Evolutionary conservation across 2,797 vertebrate genomes (phyloP).

Genomic region (Hylomyscus alleni): DNA sequence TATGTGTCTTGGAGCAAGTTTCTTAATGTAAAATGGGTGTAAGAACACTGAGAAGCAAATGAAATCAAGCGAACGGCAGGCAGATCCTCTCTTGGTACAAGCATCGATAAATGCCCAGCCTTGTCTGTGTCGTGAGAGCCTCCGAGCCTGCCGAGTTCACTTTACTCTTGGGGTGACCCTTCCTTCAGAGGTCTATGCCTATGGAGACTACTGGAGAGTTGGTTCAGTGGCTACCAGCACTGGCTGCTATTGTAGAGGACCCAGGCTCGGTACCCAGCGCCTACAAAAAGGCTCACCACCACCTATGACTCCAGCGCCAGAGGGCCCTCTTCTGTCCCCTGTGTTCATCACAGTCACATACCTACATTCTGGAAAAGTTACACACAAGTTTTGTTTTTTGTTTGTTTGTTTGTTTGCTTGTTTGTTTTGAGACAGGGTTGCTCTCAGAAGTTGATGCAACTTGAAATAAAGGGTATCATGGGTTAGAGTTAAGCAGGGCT

Average conservation of each 20-base stretch:
- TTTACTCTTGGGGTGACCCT: background rate
- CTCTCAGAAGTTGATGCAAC: background rate
- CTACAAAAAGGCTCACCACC: too few species aligned
- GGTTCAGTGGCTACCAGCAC: background rate
- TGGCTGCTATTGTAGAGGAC: background rate
- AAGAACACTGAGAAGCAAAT: background rate
- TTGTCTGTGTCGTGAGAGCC: too few species aligned
- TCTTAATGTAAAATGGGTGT: background rate
- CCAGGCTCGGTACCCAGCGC: background rate
- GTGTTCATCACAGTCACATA: background rate
- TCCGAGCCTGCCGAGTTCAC: background rate
- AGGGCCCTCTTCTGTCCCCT: background rate
- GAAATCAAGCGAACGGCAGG: background rate
- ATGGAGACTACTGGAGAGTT: background rate
- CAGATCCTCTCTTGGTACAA: accelerated
- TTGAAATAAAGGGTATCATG: background rate
- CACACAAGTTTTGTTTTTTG: background rate
- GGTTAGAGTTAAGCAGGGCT: background rate
- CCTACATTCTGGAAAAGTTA: background rate
- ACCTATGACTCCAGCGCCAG: background rate
- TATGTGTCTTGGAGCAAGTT: background rate
- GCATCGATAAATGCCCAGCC: background rate
- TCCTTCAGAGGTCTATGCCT: background rate
- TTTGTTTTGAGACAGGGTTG: background rate
- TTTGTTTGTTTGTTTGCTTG: too few species aligned